phyloP scores from a whole-genome alignment of 2,888 invertebrate genomes.

The Zygogramma bicolorata region DNA sequence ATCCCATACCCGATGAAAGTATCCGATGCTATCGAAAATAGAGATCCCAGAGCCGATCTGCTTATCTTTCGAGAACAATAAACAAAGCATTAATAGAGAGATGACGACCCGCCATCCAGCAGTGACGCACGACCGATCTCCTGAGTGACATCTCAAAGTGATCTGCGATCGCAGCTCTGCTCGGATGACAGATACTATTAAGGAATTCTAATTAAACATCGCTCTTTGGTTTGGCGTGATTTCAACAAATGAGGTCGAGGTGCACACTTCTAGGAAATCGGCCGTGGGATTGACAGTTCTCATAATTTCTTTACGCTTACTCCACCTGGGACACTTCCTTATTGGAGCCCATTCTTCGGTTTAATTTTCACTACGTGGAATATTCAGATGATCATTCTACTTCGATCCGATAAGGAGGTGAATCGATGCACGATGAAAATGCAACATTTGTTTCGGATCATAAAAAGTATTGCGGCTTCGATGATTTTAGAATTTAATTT shows the following conservation, averaged over 20 bases:
- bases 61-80: constrained; percentile 57
- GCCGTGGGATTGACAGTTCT: constrained; percentile 11
- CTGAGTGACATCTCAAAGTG: constrained; percentile 58
- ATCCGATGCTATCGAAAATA: constrained; percentile 24
- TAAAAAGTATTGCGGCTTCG: no score
- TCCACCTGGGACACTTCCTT: neutral
- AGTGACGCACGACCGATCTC: constrained; percentile 62
- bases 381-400: neutral
- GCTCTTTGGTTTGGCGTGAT: constrained; percentile 46
- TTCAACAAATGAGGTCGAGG: constrained; percentile 37
- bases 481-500: no score
- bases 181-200: constrained; percentile 54
- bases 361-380: neutral
- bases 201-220: constrained; percentile 58
- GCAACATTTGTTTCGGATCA: no score
- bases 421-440: no score
- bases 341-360: neutral
- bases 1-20: constrained; percentile 23
- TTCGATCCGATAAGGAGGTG: neutral
- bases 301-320: constrained; percentile 26
- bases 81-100: constrained; percentile 61
- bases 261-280: constrained; percentile 15
- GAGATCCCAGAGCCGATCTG: constrained; percentile 13
- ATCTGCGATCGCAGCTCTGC: constrained; percentile 34
- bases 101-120: constrained; percentile 47